phyloP scores from a whole-genome alignment of 2,113 vertebrate species.

The Thomomys bottae region DNA sequence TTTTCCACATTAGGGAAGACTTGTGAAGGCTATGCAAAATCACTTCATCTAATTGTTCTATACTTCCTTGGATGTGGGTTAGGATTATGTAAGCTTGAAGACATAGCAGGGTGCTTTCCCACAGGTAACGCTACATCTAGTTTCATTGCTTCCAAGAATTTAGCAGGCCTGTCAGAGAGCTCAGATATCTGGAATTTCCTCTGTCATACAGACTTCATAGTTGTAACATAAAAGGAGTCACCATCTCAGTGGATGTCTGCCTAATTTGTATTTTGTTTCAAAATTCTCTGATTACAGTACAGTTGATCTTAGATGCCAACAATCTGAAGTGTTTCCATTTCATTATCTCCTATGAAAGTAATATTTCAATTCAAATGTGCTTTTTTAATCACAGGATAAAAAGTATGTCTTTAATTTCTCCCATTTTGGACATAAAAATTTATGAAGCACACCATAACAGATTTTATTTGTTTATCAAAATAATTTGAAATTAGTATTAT shows the following conservation, averaged over 20 bases:
- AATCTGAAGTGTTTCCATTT: neutral
- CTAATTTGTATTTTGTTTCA: neutral
- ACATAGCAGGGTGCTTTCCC: no score
- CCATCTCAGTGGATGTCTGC: neutral
- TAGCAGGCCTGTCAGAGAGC: neutral
- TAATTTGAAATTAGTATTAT: slow-evolving; percentile 26
- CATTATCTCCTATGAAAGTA: neutral
- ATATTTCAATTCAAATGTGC: neutral
- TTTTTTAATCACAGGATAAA: neutral
- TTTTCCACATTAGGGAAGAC: neutral
- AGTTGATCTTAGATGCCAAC: neutral
- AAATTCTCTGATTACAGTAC: neutral
- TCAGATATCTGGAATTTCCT: neutral
- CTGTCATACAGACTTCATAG: neutral
- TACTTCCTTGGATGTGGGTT: neutral
- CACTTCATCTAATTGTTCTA: neutral
- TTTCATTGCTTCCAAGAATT: neutral
- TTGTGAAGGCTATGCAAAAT: neutral
- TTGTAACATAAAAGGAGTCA: neutral
- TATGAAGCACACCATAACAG: neutral
- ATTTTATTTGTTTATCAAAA: neutral
- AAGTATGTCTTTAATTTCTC: slow-evolving; percentile 10
- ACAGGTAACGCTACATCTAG: neutral
- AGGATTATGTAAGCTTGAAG: no score
- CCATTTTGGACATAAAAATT: neutral